A percentile compares a stretch with the other conserved stretches of the same genome.
Evolutionary conservation across 23 tunicate species (phyloP).

Genomic region (Aplidium turbinatum): DNA sequence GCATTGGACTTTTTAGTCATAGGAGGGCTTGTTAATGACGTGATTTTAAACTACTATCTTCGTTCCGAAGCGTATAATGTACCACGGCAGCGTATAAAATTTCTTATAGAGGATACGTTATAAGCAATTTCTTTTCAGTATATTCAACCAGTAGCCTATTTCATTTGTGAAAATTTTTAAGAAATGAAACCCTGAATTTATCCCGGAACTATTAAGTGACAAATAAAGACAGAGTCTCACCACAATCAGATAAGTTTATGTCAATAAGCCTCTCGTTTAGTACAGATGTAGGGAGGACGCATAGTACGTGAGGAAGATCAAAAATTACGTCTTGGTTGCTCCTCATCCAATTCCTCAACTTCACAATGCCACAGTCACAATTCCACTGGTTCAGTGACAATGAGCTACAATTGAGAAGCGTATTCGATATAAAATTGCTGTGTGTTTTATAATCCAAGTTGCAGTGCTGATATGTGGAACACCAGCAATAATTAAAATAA

Average conservation of each 20-base stretch:
- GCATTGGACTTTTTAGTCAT: too few relatives aligned
- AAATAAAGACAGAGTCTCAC: neutral
- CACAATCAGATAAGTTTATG: neutral
- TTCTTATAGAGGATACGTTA: too few relatives aligned
- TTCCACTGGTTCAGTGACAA: conserved; percentile 38
- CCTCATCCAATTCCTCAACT: conserved; percentile 31
- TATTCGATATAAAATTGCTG: neutral
- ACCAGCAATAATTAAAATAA: neutral
- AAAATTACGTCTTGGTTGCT: neutral
- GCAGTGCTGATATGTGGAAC: neutral
- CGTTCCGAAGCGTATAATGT: too few relatives aligned
- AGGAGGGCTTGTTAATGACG: too few relatives aligned
- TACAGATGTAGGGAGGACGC: neutral
- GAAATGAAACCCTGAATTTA: neutral
- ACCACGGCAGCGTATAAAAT: too few relatives aligned
- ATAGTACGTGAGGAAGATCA: neutral
- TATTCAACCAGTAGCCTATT: too few relatives aligned
- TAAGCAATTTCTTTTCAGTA: too few relatives aligned
- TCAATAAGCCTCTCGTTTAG: neutral
- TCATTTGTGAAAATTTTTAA: neutral
- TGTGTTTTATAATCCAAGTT: neutral
- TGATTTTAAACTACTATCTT: too few relatives aligned
- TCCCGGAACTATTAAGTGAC: neutral
- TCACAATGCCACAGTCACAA: conserved; percentile 32
- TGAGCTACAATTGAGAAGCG: conserved; percentile 17